These are phyloP conservation scores for Apolygus lucorum DNA, from an alignment of 1,140 invertebrate genomes.

Conservation along the genomic window DNA sequence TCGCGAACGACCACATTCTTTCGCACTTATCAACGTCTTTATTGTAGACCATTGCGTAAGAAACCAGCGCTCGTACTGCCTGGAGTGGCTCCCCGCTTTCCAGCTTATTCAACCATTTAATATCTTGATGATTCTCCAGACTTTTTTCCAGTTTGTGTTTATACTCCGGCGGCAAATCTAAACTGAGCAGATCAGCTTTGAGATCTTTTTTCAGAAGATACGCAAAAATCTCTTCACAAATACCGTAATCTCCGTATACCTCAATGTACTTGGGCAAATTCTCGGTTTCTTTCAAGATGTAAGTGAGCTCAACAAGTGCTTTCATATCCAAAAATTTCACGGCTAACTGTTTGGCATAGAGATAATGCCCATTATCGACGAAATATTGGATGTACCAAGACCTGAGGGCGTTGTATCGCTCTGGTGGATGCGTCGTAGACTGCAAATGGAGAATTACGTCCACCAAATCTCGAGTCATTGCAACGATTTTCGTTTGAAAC, in stretches of 20 bases:
- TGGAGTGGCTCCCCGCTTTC: neutral
- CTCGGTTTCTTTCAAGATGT: neutral
- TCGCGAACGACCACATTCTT: constrained; percentile 9
- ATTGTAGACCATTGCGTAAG: neutral
- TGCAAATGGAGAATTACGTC: neutral
- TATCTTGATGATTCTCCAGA: neutral
- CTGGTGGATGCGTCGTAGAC: neutral
- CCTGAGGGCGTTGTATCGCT: neutral
- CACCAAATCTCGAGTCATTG: neutral
- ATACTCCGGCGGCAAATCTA: neutral
- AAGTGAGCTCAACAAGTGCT: neutral
- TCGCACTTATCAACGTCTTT: neutral
- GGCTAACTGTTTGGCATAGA: neutral
- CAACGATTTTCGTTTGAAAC: neutral
- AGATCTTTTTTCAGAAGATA: neutral
- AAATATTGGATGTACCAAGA: constrained; percentile 8
- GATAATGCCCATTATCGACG: neutral
- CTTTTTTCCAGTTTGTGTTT: neutral
- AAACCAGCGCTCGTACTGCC: neutral
- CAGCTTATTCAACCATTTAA: neutral
- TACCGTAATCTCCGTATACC: neutral
- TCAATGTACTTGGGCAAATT: neutral
- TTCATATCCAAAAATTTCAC: neutral
- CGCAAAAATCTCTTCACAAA: neutral
- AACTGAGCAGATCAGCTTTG: neutral